Conservation (phyloP, 2,113 vertebrate genomes). For the Scophthalmus maximus region DNA sequence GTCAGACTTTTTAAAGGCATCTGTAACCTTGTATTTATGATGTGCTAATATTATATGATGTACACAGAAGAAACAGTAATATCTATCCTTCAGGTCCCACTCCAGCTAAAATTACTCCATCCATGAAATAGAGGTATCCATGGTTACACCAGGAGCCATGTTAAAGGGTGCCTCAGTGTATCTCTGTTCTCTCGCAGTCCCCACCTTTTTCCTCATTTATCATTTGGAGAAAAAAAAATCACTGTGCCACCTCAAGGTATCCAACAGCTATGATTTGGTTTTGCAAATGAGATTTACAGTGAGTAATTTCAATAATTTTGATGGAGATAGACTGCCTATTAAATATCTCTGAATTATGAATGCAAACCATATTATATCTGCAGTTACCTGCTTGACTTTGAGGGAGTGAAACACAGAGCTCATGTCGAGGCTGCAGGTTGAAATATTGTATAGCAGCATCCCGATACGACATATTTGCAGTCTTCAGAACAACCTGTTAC, state of each 20-base stretch:
- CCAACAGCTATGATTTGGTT: constrained; percentile 55
- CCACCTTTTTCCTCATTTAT: constrained; percentile 74
- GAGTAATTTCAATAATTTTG: constrained; percentile 51
- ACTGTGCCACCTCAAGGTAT: constrained; percentile 62
- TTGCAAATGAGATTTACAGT: constrained; percentile 58
- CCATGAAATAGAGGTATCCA: constrained; percentile 84
- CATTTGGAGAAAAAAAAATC: constrained; percentile 66
- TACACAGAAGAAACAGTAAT: constrained; percentile 61
- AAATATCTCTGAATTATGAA: constrained; percentile 70
- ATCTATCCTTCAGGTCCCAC: constrained; percentile 77
- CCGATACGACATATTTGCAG: constrained; percentile 76
- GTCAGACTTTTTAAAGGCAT: not conserved
- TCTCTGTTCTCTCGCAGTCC: constrained; percentile 74
- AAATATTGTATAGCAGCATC: constrained; percentile 79
- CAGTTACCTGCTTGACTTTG: constrained; percentile 57
- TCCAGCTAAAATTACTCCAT: constrained; percentile 84
- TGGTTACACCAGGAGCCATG: constrained; percentile 84
- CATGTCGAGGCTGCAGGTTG: constrained; percentile 65
- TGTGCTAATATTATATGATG: constrained; percentile 38
- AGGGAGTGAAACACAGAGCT: constrained; percentile 49
- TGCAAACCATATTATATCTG: constrained; percentile 48
- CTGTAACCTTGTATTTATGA: constrained; percentile 27
- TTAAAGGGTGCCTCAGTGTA: constrained; percentile 75
- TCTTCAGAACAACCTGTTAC: constrained; percentile 83
- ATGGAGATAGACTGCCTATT: constrained; percentile 56